Base-by-base conservation (phyloP, 2,797 vertebrate genomes). In the Channallabes apus region DNA sequence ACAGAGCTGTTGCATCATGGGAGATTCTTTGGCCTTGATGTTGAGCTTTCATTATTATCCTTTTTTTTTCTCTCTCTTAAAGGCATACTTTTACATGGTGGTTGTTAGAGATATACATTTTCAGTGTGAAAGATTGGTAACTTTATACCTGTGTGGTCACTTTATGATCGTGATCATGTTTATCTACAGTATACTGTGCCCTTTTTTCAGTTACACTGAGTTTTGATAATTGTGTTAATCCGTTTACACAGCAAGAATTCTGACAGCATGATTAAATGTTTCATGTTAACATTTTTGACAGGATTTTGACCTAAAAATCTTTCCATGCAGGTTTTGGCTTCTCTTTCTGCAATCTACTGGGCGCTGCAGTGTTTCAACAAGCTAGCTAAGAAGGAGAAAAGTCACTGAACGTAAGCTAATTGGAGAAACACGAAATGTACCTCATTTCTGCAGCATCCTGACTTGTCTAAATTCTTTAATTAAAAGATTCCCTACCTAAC, bases 311-410 rank as follows among this genome's bases (percentile, higher is more conserved):
- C 56, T 27, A 15, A 9, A 38, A 3, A 35, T 64, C 1, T 71
- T 91, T 54, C 93, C 81, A 89, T 91, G 22, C 87, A 99, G 98
- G 94, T 95, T 82, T 94, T 97, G 93, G 96, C 97, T 93, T 93
- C 92, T 80, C 89, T 97, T 93, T 96, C 94, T 32, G 87, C 94
- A 91, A 93, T 95, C 81, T 96, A 94, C 92, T 99, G 97, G 97
- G 96, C 92, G 87, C 84, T 96, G 88, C 95, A 94, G 90, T 93
- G 91, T 83, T 35, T 94, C 91, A 94, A 91, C 51, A 90, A 87
- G 90, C 92, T 94, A 76, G 80, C 90, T 84, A 84, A 88, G 83
- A 92, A 90, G 91, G 93, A 87, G 75, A 96, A 96, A 90, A 79
- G n/a, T 3, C 78, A 90, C 82, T 96, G 91, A 96, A 89, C 84